These are phyloP conservation scores for Falco concolor DNA, from an alignment of 2,797 vertebrate genomes.

Conservation along the genomic window DNA sequence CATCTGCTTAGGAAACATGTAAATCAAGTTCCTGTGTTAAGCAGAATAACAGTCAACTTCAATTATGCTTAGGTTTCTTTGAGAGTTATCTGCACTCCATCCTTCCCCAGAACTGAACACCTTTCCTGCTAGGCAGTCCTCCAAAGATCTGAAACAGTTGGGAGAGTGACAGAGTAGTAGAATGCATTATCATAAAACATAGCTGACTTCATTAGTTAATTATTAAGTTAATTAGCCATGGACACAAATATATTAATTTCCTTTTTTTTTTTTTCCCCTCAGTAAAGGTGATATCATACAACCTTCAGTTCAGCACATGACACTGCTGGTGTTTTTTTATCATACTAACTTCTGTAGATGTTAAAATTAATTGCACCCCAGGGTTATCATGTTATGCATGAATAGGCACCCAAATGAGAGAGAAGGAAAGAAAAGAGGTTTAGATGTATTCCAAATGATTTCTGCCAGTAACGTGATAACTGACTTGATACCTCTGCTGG, in stretches of 20 bases:
- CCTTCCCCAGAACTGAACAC: neutral
- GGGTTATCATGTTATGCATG: conserved; percentile 57
- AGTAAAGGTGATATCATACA: conserved; percentile 48
- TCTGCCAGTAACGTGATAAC: conserved; percentile 38
- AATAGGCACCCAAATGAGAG: conserved; percentile 51
- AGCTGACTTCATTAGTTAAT: conserved; percentile 42
- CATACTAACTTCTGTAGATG: conserved; percentile 54
- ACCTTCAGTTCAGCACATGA: conserved; percentile 49
- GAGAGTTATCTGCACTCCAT: neutral
- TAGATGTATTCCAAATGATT: conserved; percentile 31
- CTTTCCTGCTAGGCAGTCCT: neutral
- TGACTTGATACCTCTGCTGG: neutral
- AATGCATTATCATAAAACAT: conserved; percentile 40
- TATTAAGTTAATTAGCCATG: conserved; percentile 48
- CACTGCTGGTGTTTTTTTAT: neutral
- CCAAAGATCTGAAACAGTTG: neutral
- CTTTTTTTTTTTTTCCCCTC: neutral
- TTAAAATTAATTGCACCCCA: conserved; percentile 66
- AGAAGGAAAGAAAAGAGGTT: conserved; percentile 38
- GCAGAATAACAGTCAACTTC: neutral
- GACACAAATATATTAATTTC: neutral
- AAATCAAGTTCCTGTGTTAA: neutral
- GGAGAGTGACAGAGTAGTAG: neutral
- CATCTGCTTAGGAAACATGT: neutral
- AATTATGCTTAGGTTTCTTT: neutral